These are phyloP conservation scores for Lysiphlebus fabarum DNA, from an alignment of 1,140 invertebrate species.

Conservation along the genomic window DNA sequence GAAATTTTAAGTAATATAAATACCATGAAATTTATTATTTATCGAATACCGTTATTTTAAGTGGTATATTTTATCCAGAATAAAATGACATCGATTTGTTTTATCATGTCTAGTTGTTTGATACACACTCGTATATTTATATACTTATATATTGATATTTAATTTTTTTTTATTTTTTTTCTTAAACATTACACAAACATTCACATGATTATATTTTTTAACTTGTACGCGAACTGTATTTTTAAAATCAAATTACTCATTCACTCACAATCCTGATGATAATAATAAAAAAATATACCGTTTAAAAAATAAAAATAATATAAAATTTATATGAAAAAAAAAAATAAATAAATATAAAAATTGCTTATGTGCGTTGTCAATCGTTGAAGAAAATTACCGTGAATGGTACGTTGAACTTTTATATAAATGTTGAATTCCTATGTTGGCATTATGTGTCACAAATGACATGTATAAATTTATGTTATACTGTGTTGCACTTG, in stretches of 20 bases:
- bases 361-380: too few relatives aligned
- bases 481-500: too few relatives aligned
- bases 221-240: conserved; percentile 7
- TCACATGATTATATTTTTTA: not conserved
- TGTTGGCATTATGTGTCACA: too few relatives aligned
- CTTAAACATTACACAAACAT: too few relatives aligned
- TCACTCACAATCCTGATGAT: conserved; percentile 1
- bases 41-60: conserved; percentile 1
- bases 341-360: not conserved
- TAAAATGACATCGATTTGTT: conserved; percentile 12
- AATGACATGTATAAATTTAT: too few relatives aligned
- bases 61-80: conserved; percentile 4
- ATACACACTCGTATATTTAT: too few relatives aligned
- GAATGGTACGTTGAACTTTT: too few relatives aligned
- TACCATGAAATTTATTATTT: not conserved
- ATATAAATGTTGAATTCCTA: too few relatives aligned
- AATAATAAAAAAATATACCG: conserved; percentile 10
- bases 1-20: conserved; percentile 12
- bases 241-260: conserved; percentile 14
- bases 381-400: too few relatives aligned
- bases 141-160: too few relatives aligned
- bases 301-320: not conserved
- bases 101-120: not conserved
- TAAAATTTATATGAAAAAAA: not conserved
- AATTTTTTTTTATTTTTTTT: too few relatives aligned